Evolutionary conservation across 2,113 vertebrate species (phyloP).

Genomic region (Seriola rivoliana): DNA sequence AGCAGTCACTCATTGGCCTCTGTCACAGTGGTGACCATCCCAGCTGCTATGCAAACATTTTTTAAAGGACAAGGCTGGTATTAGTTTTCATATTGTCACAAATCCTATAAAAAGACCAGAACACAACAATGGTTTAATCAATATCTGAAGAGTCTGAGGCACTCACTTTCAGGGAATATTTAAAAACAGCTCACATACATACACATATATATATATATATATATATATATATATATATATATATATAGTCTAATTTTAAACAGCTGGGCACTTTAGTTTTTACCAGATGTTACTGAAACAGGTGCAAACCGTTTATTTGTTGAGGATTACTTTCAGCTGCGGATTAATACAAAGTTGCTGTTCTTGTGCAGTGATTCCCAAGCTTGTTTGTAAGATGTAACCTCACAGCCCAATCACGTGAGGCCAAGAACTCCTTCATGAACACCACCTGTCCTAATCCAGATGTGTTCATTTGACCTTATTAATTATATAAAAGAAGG

Average conservation of each 20-base stretch:
- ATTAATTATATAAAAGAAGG: too few species aligned
- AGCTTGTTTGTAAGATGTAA: background rate
- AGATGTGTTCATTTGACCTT: background rate
- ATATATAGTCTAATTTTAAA: too few species aligned
- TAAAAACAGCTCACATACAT: background rate
- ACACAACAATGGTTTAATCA: background rate
- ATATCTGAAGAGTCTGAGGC: background rate
- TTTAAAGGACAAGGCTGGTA: too few species aligned
- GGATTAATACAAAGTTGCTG: background rate
- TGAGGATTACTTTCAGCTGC: background rate
- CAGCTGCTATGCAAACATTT: too few species aligned
- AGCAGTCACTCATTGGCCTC: background rate
- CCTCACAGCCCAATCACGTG: background rate
- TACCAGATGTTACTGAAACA: background rate
- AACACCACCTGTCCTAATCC: background rate
- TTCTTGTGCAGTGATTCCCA: background rate
- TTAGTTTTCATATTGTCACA: background rate
- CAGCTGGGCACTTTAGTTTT: background rate
- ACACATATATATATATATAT: too few species aligned
- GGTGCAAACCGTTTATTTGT: background rate
- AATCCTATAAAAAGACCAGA: background rate
- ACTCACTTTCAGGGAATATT: too few species aligned
- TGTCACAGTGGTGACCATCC: background rate
- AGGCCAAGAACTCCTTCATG: background rate
- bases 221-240: too few species aligned